phyloP scores from a whole-genome alignment of 2,888 invertebrate species.

The Dascillus cervinus region DNA sequence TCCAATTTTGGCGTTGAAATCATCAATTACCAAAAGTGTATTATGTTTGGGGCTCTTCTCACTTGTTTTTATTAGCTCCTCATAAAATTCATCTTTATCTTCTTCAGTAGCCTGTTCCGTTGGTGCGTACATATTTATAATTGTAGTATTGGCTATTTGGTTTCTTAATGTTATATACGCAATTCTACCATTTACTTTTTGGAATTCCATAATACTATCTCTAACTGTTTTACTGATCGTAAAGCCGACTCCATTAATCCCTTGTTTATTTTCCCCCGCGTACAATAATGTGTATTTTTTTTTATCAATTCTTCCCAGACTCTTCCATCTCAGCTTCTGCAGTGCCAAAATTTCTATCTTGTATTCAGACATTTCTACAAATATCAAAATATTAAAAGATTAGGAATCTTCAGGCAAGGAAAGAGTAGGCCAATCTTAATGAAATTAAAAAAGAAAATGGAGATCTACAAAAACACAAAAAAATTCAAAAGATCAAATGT shows the following conservation, averaged over 20 bases:
- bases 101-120: neutral
- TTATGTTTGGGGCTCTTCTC: constrained; percentile 1
- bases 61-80: constrained; percentile 1
- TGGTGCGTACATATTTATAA: constrained; percentile 1
- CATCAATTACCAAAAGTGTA: constrained; percentile 1
- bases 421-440: constrained; percentile 1
- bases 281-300: constrained; percentile 3
- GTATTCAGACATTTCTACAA: too few relatives aligned
- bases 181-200: constrained; percentile 2
- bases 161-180: constrained; percentile 3
- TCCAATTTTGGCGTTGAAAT: constrained; percentile 1
- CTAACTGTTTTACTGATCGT: constrained; percentile 1
- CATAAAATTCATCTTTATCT: constrained; percentile 4
- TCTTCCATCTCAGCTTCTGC: constrained; percentile 1
- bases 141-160: constrained; percentile 1
- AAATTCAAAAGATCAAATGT: neutral
- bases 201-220: constrained; percentile 4
- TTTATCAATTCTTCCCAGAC: neutral
- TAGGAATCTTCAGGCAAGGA: constrained; percentile 1
- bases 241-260: constrained; percentile 3
- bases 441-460: constrained; percentile 1
- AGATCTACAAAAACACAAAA: constrained; percentile 1
- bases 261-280: constrained; percentile 1
- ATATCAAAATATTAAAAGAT: constrained; percentile 2
- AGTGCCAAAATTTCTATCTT: too few relatives aligned